Conservation (phyloP, 2,797 vertebrate species). For the Stomatorhinus walkeri region DNA sequence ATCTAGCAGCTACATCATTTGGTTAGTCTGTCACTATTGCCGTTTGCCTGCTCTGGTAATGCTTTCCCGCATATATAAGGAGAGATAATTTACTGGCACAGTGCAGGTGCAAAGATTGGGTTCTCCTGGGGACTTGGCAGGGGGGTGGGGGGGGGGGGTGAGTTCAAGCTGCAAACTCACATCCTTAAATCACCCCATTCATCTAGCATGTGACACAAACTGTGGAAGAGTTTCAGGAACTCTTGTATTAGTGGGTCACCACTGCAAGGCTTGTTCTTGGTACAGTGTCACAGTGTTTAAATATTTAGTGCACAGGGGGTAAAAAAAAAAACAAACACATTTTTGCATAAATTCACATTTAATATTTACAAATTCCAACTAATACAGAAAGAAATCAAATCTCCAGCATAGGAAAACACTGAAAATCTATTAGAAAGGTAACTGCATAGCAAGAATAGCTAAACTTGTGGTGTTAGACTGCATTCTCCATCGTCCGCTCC, state of each 20-base stretch:
- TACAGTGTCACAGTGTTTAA: background rate
- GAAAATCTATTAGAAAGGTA: slow-evolving; percentile 16
- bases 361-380: slow-evolving; percentile 23
- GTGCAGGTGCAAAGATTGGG: background rate
- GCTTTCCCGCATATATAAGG: background rate
- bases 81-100: background rate
- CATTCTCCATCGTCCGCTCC: slow-evolving; percentile 4
- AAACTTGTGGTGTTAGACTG: slow-evolving; percentile 10
- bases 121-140: background rate
- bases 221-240: background rate
- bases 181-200: background rate
- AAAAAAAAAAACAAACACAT: background rate
- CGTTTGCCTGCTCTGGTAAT: background rate
- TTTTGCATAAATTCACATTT: slow-evolving; percentile 24
- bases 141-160: background rate
- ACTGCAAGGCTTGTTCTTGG: background rate
- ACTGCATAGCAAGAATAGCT: slow-evolving; percentile 24
- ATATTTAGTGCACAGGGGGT: background rate
- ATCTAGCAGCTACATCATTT: background rate
- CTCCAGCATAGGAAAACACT: slow-evolving; percentile 19
- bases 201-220: background rate
- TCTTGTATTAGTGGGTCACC: background rate
- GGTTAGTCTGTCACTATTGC: background rate
- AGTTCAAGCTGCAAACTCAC: background rate
- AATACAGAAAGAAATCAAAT: slow-evolving; percentile 19